Conservation (phyloP, 2,797 vertebrate species). For the Enteromius treurensis region DNA sequence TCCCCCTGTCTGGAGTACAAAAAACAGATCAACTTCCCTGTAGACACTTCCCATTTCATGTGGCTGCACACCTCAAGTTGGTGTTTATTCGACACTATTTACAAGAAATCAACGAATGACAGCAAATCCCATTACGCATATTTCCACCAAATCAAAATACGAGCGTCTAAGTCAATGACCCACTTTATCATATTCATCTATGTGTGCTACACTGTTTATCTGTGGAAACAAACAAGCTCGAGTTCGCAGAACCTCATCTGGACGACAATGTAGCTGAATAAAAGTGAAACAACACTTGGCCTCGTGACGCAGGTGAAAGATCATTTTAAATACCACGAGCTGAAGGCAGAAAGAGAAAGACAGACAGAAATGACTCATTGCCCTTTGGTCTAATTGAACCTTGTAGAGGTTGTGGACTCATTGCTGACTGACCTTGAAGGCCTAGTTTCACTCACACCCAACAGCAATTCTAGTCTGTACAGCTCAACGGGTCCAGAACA, state of each 20-base stretch:
- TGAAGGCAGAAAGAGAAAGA: slow-evolving; percentile 29
- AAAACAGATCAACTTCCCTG: slow-evolving; percentile 75
- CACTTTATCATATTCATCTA: slow-evolving; percentile 46
- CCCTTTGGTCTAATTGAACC: slow-evolving; percentile 66
- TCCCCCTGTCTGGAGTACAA: slow-evolving; percentile 76
- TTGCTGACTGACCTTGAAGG: slow-evolving; percentile 66
- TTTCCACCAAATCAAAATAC: slow-evolving; percentile 24
- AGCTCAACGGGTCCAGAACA: background rate
- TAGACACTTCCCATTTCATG: slow-evolving; percentile 77
- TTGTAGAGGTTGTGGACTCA: background rate
- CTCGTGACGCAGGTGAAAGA: slow-evolving; percentile 64
- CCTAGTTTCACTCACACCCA: slow-evolving; percentile 6
- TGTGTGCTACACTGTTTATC: slow-evolving; percentile 49
- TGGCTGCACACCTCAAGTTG: slow-evolving; percentile 57
- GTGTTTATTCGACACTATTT: slow-evolving; percentile 59
- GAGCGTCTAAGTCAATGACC: background rate
- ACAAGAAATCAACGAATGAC: slow-evolving; percentile 62
- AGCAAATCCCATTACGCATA: slow-evolving; percentile 13
- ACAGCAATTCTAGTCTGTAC: background rate
- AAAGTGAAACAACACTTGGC: slow-evolving; percentile 58
- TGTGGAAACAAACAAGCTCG: slow-evolving; percentile 55
- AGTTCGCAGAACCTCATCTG: slow-evolving; percentile 50
- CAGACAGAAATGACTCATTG: slow-evolving; percentile 65
- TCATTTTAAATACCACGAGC: slow-evolving; percentile 57
- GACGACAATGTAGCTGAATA: slow-evolving; percentile 53